A percentile compares a stretch with the other conserved stretches of the same genome.
phyloP scores from a whole-genome alignment of 2,113 vertebrate genomes.

The Ramphastos sulfuratus region DNA sequence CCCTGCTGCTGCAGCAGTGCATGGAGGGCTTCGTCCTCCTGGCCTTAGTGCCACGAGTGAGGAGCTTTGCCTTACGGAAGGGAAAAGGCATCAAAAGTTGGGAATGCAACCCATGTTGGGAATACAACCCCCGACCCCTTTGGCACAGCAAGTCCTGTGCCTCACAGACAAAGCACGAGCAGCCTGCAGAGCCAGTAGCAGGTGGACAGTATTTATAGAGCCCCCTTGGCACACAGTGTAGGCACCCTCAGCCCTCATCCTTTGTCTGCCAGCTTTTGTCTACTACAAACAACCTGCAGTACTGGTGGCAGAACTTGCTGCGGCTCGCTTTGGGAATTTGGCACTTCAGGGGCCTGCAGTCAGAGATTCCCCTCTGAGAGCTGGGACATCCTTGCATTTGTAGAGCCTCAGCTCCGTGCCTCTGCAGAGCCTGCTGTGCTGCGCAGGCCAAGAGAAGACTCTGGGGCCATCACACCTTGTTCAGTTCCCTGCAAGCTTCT shows the following conservation, averaged over 20 bases:
- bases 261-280: constrained; percentile 16
- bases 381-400: not conserved
- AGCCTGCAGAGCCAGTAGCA: constrained; percentile 64
- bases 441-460: not conserved
- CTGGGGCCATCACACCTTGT: not conserved
- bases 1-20: not conserved
- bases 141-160: constrained; percentile 45
- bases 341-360: not conserved
- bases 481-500: not conserved
- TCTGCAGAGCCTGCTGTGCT: not conserved
- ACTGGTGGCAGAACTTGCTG: not conserved
- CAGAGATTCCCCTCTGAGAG: not conserved
- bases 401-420: not conserved
- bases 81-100: constrained; percentile 43
- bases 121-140: constrained; percentile 64
- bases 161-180: constrained; percentile 77
- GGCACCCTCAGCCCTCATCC: constrained; percentile 1
- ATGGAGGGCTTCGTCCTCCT: constrained; percentile 23
- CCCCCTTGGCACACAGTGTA: constrained; percentile 47
- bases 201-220: constrained; percentile 79
- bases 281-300: not conserved
- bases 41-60: constrained; percentile 32
- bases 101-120: not conserved
- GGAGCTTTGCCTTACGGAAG: constrained; percentile 59
- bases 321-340: not conserved